Base-by-base conservation (phyloP, 2,797 vertebrate genomes). In the Sarcoramphus papa region DNA sequence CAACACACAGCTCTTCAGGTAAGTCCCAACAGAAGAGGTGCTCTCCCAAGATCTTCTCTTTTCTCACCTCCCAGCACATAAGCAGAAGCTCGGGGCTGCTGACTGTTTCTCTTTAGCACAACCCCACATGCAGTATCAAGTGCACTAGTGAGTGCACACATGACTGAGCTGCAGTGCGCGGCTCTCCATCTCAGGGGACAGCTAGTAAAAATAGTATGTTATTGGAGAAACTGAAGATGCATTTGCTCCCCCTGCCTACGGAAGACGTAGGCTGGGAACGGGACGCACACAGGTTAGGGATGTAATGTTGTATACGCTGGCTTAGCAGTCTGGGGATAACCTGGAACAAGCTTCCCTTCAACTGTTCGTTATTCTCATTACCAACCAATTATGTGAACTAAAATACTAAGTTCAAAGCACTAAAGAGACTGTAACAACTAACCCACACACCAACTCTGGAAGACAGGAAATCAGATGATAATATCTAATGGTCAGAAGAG, bases 91-190 rank as follows among this genome's bases (percentile, higher is more conserved):
- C 48, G 8, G 63, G 24, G 43, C 69, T 57, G 37, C 16, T 6
- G 18, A 17, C 50, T 24, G 3, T 15, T 62, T 62, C 53, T 41
- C 60, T 65, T 23, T 6, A 54, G 54, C 53, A 33, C 27, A 31
- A 22, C 57, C 43, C 33, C 31, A 45, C 9, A 1, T 0, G 41
- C 33, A 48, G 10, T 14, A 41, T 14, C 25, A 12, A 33, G 27
- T 11, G 41, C 69, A 8, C 28, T 10, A 6, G 37, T 2, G 22
- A 41, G 56, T 48, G 5, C 6, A 14, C n/a, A 10, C 33, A 2
- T 1, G 3, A 12, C 11, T 1, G 17, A n/a, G 45, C 65, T 12
- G 28, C 51, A 35, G 64, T 0, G 11, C 6, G 0, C 43, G 33
- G 23, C 57, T 51, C 48, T 37, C 59, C 60, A 14, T 20, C 40